A percentile compares a stretch with the other conserved stretches of the same genome.
phyloP scores from a whole-genome alignment of 2,113 vertebrate genomes.

The Himantopus leucocephalus region DNA sequence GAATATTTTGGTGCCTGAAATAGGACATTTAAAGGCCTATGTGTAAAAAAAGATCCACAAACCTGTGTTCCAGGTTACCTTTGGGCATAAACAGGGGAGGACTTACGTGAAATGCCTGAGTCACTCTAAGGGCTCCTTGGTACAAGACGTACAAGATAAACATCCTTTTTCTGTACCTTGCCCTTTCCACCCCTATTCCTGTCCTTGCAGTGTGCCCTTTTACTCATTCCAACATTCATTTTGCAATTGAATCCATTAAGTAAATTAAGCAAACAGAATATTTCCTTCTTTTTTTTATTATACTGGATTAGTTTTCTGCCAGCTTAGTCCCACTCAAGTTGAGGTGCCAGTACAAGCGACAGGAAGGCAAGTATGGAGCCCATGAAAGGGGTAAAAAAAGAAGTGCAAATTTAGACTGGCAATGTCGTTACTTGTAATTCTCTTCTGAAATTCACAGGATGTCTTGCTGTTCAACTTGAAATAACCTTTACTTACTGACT shows the following conservation, averaged over 20 bases:
- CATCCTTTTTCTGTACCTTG: background rate
- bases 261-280: background rate
- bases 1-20: background rate
- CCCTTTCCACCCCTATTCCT: background rate
- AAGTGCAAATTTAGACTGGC: background rate
- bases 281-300: background rate
- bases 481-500: background rate
- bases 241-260: background rate
- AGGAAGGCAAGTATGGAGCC: rapidly evolving
- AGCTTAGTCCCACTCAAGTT: background rate
- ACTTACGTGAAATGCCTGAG: background rate
- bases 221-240: background rate
- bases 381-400: background rate
- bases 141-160: background rate
- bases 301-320: background rate
- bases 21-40: background rate
- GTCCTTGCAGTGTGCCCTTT: background rate
- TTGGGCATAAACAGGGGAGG: background rate
- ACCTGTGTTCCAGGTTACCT: background rate
- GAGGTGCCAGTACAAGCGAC: background rate
- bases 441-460: background rate
- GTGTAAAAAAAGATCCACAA: background rate
- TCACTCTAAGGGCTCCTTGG: background rate
- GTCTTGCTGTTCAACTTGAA: background rate
- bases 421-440: background rate